Percentiles rank a stretch among this genome's conserved stretches.
Conservation (phyloP, 92 coral and sea anemone species). For the Scolanthus callimorphus region DNA sequence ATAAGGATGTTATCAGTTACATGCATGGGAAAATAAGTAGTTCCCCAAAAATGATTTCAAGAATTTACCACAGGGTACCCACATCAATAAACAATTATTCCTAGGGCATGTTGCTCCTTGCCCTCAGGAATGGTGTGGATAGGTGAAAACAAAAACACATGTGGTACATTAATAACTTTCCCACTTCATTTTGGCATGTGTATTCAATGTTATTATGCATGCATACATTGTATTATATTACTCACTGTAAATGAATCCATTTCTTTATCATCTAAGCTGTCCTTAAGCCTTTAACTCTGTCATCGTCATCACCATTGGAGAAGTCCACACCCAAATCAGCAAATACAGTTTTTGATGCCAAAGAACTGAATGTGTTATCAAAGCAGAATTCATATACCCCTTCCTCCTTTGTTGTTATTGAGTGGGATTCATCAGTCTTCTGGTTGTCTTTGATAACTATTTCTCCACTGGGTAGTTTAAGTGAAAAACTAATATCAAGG, state of each 20-base stretch:
- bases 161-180: no score
- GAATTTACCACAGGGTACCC: no score
- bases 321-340: conserved; percentile 67
- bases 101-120: no score
- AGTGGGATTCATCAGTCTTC: conserved; percentile 66
- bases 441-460: conserved; percentile 38
- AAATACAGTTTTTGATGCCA: conserved; percentile 60
- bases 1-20: no score
- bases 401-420: conserved; percentile 33
- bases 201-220: no score
- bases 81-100: no score
- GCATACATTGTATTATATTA: no score
- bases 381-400: conserved; percentile 75
- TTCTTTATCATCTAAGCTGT: conserved; percentile 35
- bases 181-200: no score
- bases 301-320: conserved; percentile 23
- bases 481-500: conserved; percentile 51
- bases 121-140: no score
- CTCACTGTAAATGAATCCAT: conserved; percentile 50
- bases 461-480: conserved; percentile 50
- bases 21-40: no score
- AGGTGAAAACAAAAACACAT: no score
- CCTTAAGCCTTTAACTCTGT: conserved; percentile 8
- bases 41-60: no score
- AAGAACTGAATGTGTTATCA: conserved; percentile 76